Evolutionary conservation across 2,113 vertebrate species (phyloP).

Genomic region (Phylloscopus trochiloides): DNA sequence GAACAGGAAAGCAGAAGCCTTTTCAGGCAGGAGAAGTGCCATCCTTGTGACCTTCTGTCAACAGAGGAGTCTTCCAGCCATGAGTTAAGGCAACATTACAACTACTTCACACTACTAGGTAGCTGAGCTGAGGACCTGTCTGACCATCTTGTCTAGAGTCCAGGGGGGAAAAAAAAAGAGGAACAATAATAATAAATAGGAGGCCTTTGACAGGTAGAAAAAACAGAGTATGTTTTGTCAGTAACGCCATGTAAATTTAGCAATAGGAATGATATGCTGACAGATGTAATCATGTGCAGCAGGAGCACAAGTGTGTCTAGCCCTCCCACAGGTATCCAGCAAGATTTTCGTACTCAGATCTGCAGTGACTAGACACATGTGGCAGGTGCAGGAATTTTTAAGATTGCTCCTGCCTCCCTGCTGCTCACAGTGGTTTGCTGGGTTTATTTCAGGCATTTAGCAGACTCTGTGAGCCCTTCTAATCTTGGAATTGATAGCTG

Average conservation of each 20-base stretch:
- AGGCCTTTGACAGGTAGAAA: not conserved
- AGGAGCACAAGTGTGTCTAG: not conserved
- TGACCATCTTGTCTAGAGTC: not conserved
- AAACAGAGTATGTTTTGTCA: constrained; percentile 25
- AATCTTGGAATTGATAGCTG: not conserved
- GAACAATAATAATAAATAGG: not conserved
- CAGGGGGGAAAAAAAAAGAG: rapidly evolving
- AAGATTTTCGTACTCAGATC: not conserved
- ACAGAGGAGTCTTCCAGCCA: constrained; percentile 2
- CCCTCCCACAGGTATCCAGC: constrained; percentile 17
- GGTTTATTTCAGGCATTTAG: constrained; percentile 5
- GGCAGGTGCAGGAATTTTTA: constrained; percentile 18
- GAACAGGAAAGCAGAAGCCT: not conserved
- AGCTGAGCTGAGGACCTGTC: not conserved
- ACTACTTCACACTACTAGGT: not conserved
- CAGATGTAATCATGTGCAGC: not conserved
- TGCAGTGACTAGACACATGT: not conserved
- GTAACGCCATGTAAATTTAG: constrained; percentile 19
- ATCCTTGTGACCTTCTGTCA: constrained; percentile 29
- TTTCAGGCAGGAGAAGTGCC: not conserved
- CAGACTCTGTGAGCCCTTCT: not conserved
- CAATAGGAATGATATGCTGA: not conserved
- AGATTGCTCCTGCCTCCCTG: not conserved
- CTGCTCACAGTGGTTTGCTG: not conserved
- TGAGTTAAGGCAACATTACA: constrained; percentile 12